Base-by-base conservation (phyloP, 1,140 invertebrate species). In the Drosophila melanica region DNA sequence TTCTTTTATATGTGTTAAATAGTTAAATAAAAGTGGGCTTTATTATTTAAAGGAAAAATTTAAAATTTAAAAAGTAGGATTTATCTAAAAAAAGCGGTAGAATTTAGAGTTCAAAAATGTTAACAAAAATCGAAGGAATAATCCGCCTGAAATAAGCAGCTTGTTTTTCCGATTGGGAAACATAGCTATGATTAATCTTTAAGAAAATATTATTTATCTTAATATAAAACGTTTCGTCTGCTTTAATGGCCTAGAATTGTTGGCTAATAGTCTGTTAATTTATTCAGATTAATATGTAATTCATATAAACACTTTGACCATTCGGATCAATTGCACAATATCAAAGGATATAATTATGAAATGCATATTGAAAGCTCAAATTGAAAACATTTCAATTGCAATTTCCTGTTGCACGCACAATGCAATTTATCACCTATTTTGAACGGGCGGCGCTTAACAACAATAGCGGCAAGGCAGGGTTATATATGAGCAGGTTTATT, bases 331-430 rank as follows among this genome's bases (percentile, higher is more conserved):
- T 39, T 54, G 57, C 55, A 53, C 45, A 67, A 58, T 50, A 58
- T 35, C n/a, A 51, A 58, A 14, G 10, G 41, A 3, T 42, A 67
- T 67, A 68, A 60, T 68, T 68, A 68, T 60, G 30, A 42, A 53
- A 45, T 68, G 39, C 55, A 60, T 68, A 53, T 69, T 63, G 48
- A 54, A 54, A 33, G 48, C 41, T 45, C 14, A 37, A 63, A 63
- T 51, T 42, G 60, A 53, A 69, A 69, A 47, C 48, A 71, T 71
- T 64, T 57, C 60, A 55, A 55, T 30, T 57, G 57, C 67, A 62
- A 63, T 71, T 57, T 71, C 68, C 68, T 64, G 65, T 59, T 67
- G 67, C 27, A 30, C 48, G 33, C 48, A 11, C 50, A 63, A 63
- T 54, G 30, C 48, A 54, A 63, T 63, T 62, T 69, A 62, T 69